Evolutionary conservation across 2,888 invertebrate species (phyloP), one percentile per base, ranked within the genome.

Genomic region (Calliscelio sp.): DNA sequence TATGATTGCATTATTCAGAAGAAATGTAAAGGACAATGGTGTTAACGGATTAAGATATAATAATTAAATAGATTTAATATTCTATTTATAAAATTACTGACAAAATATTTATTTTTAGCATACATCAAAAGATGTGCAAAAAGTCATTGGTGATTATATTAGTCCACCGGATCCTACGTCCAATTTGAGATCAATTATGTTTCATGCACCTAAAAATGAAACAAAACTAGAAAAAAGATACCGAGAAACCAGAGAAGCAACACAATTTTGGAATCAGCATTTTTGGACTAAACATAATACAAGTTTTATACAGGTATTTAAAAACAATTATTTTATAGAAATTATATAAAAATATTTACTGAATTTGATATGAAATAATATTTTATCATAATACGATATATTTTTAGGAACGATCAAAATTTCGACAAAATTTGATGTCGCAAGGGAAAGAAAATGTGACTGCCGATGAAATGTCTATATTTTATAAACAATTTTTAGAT

Each of bases 381-480:
- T 28, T 28, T 28, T 28, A 8, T 28, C 4, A 28, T 8, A 35
- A 57, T 35, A 20, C 49, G 14, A 20, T 22, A 41, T 46, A 35
- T 63, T 11, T 90, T 89, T 51, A 94, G 94, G 94, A 94, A 89
- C 90, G 93, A 46, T 93, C 93, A 74, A 87, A 90, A 85, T 94
- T 91, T 86, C 90, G 93, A 85, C 88, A 91, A 55, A 74, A 83
- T 18, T 80, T 92, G 32, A 91, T 91, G 73, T 86, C 86, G 7
- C 88, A 90, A 53, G 93, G 93, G 32, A 93, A 95, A 86, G 93
- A 94, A 70, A 95, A 94, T 49, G 91, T 96, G 22, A 95, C 95
- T 4, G 96, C 97, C 0, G 97, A 97, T 93, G 96, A 97, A 93
- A 97, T 98, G 96, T 97, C 98, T 88, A 95, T 96, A 24, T 98